Conservation (phyloP, 1,140 invertebrate genomes). For the Aricia agestis region DNA sequence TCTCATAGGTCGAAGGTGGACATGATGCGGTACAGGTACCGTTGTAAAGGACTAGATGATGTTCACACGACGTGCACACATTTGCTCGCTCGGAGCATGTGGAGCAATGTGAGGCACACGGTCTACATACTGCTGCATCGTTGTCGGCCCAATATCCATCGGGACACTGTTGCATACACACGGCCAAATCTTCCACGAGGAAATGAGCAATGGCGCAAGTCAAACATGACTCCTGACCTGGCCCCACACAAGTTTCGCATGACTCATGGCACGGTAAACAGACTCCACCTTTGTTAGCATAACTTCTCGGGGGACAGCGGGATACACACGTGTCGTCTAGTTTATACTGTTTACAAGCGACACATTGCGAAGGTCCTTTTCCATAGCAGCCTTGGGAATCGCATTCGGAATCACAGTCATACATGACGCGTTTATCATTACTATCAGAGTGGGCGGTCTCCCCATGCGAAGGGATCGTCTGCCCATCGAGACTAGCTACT, state of each 20-base stretch:
- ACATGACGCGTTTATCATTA: conserved; percentile 81
- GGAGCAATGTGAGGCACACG: conserved; percentile 85
- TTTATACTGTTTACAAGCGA: conserved; percentile 86
- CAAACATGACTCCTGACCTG: conserved; percentile 88
- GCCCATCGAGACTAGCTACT: conserved; percentile 81
- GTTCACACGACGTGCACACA: conserved; percentile 88
- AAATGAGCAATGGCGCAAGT: conserved; percentile 88
- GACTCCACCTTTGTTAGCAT: conserved; percentile 84
- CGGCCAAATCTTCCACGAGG: conserved; percentile 85
- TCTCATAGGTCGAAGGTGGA: conserved; percentile 87
- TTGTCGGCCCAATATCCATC: conserved; percentile 90
- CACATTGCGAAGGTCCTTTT: conserved; percentile 86
- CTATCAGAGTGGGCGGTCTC: conserved; percentile 75
- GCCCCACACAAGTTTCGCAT: conserved; percentile 88
- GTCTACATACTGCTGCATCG: conserved; percentile 84
- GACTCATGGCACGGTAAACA: conserved; percentile 90
- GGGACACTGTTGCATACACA: conserved; percentile 89
- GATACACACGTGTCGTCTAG: conserved; percentile 88
- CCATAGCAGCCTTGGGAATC: conserved; percentile 89
- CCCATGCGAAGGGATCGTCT: conserved; percentile 77
- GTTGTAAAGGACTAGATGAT: conserved; percentile 87
- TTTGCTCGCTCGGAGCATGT: conserved; percentile 88
- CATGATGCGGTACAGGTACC: conserved; percentile 89
- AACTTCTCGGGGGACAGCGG: conserved; percentile 87
- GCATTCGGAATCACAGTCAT: conserved; percentile 89